These are phyloP conservation scores for Pachyrhynchus sulphureomaculatus DNA, from an alignment of 1,140 invertebrate species.

Conservation along the genomic window DNA sequence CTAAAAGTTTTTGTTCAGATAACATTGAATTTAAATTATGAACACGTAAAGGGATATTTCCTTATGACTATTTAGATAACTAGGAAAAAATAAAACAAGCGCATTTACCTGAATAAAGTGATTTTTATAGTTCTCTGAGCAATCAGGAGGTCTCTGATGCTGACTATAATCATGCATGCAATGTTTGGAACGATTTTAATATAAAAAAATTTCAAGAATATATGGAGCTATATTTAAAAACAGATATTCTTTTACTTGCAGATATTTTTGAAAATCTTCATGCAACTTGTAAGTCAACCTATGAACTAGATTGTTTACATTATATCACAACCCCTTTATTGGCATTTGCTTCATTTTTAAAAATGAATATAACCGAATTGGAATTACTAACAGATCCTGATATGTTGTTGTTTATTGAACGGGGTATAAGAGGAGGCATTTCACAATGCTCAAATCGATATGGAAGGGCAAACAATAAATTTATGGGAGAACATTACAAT, in stretches of 20 bases:
- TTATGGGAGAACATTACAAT: conserved; percentile 31
- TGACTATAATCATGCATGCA: too few species aligned
- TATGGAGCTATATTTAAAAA: conserved; percentile 51
- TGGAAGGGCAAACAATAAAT: conserved; percentile 49
- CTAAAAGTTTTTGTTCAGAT: too few species aligned
- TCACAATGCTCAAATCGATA: conserved; percentile 45
- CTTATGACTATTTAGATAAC: too few species aligned
- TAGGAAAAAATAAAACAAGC: too few species aligned
- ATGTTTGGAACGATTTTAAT: too few species aligned
- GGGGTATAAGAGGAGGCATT: conserved; percentile 50
- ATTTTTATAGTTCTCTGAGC: too few species aligned
- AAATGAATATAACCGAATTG: conserved; percentile 42
- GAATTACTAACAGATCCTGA: conserved; percentile 50
- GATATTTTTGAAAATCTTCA: conserved; percentile 55
- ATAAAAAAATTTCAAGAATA: conserved; percentile 48
- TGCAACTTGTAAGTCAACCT: conserved; percentile 39
- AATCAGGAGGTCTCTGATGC: too few species aligned
- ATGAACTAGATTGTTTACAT: conserved; percentile 47
- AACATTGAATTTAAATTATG: too few species aligned
- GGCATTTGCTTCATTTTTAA: conserved; percentile 49
- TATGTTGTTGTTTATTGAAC: conserved; percentile 48
- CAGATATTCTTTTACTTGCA: conserved; percentile 51
- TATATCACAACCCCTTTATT: conserved; percentile 49
- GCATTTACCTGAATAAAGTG: too few species aligned
- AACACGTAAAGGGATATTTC: too few species aligned